A percentile compares a stretch with the other conserved stretches of the same genome.
Conservation (phyloP, 2,113 vertebrate species). For the Hypocryptadius cinnamomeus region DNA sequence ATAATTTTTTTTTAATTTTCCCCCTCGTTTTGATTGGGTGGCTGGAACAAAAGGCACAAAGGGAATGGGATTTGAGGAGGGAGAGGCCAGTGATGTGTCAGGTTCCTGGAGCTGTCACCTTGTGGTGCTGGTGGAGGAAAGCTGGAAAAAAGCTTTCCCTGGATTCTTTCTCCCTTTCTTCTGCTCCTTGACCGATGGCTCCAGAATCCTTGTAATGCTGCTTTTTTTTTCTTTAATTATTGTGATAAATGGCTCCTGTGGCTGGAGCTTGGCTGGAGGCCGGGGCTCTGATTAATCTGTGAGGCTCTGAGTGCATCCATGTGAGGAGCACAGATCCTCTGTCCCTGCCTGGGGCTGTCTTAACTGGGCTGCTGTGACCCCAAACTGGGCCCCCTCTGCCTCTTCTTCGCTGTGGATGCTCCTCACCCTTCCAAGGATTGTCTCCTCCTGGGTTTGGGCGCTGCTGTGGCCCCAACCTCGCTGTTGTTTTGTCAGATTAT, state of each 20-base stretch:
- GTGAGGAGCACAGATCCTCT: neutral
- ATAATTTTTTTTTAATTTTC: neutral
- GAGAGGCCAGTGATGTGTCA: neutral
- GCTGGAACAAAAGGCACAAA: neutral
- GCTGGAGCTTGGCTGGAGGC: neutral
- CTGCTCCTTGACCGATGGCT: neutral
- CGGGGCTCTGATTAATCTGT: neutral
- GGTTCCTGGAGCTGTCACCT: neutral
- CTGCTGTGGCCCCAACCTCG: neutral
- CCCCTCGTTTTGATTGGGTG: neutral
- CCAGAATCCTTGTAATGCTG: neutral
- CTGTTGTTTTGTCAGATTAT: neutral
- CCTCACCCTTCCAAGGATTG: neutral
- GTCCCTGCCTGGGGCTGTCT: neutral
- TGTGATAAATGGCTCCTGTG: neutral
- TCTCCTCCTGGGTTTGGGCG: neutral
- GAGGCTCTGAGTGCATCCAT: neutral
- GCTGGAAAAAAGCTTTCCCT: too few species aligned
- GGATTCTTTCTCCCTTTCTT: neutral
- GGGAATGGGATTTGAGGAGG: neutral
- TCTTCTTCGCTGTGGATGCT: rapidly evolving
- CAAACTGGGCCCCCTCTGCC: neutral
- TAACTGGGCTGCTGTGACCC: neutral
- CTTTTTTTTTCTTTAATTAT: neutral
- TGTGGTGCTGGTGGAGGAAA: neutral